Evolutionary conservation across 2,888 invertebrate genomes (phyloP).

Genomic region (Protonemura montana): DNA sequence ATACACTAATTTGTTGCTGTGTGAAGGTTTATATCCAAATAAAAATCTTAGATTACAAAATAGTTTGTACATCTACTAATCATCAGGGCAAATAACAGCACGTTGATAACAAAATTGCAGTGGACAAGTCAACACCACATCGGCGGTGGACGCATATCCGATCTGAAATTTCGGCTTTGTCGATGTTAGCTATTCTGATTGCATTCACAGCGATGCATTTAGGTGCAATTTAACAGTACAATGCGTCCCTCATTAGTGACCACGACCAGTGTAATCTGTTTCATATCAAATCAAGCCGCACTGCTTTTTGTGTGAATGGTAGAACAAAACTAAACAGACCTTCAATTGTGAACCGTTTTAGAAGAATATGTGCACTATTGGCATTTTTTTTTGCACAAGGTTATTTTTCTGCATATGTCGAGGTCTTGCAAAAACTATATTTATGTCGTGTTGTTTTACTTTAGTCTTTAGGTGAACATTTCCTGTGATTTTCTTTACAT

Average conservation of each 20-base stretch:
- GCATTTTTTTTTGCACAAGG: neutral
- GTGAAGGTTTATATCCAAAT: neutral
- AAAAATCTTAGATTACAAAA: too few species aligned
- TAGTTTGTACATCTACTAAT: too few species aligned
- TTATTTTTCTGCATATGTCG: too few species aligned
- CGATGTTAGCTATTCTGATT: conserved; percentile 20
- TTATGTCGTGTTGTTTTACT: too few species aligned
- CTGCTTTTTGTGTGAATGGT: neutral
- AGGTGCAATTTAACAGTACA: conserved; percentile 28
- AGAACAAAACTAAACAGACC: neutral
- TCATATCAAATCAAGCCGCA: neutral
- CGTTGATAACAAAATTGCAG: neutral
- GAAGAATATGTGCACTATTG: neutral
- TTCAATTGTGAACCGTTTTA: neutral
- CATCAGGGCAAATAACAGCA: neutral
- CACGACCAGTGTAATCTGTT: conserved; percentile 21
- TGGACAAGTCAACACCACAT: neutral
- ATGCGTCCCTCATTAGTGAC: conserved; percentile 22
- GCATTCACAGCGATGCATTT: conserved; percentile 13
- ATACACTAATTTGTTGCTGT: neutral
- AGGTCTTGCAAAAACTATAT: too few species aligned
- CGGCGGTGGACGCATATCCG: neutral
- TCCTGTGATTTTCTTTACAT: neutral
- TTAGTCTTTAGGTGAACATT: neutral
- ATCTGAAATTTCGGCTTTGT: neutral